Evolutionary conservation across 2,797 vertebrate species (phyloP).

Genomic region (Etheostoma perlongum): DNA sequence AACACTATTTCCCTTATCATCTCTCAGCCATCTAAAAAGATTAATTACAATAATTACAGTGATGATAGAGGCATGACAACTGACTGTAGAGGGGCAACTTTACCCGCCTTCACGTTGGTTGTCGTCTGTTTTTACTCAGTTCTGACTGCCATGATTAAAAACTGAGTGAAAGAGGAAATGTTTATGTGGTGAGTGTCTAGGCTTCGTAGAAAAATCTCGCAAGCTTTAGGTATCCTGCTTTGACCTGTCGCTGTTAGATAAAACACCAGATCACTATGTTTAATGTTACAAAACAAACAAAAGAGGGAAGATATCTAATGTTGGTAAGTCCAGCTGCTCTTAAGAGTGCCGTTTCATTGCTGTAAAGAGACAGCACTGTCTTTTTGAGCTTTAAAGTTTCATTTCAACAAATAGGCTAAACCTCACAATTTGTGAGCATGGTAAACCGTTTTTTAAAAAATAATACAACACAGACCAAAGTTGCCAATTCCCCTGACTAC

Average conservation of each 20-base stretch:
- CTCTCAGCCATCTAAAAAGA: conserved; percentile 9
- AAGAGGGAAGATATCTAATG: background rate
- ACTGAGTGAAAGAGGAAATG: background rate
- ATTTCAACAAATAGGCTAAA: background rate
- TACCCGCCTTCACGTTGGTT: background rate
- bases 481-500: background rate
- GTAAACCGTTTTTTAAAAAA: background rate
- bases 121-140: background rate
- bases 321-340: background rate
- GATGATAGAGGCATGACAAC: background rate
- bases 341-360: background rate
- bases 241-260: background rate
- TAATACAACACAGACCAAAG: background rate
- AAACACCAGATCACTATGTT: background rate
- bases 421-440: background rate
- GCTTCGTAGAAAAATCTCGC: background rate
- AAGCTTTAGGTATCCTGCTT: background rate
- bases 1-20: background rate
- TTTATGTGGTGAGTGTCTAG: background rate
- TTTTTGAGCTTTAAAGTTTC: background rate
- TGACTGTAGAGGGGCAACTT: background rate
- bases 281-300: background rate
- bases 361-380: background rate
- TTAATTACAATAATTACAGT: background rate
- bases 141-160: conserved; percentile 4